Evolutionary conservation across 2,797 vertebrate species (phyloP), one percentile per base, ranked within the genome.

Genomic region (Heteromormyrus szaboi): DNA sequence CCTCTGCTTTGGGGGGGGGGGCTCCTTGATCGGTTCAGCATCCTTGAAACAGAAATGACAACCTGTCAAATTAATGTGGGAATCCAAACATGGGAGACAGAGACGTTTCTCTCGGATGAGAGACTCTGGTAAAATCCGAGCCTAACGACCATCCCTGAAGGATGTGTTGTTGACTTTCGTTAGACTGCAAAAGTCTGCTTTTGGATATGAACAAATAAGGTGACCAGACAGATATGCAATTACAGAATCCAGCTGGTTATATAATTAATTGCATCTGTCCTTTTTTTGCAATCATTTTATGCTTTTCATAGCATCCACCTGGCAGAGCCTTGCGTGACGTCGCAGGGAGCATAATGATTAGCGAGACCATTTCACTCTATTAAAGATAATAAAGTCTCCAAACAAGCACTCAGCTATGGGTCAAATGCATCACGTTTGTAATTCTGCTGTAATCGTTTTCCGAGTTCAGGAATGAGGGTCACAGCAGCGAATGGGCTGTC

Each of bases 361-460:
- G 56, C 19, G 46, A 56, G n/a, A 33, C 48, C 59, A 86, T 89
- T 86, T 86, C 44, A 9, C 22, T 72, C 48, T 5, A 86, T 89
- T 72, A 62, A 62, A n/a, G 8, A 22, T 65, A 65, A 87, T 62
- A 62, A 33, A 87, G 41, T 62, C 19, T 7, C 29, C 4, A 56
- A 86, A 86, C 85, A 86, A 41, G 50, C 53, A 86, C 29, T 56
- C 29, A 1, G 14, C 29, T 56, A 56, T 7, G 85, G 85, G 85
- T 62, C 41, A 87, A 65, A 87, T 87, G 29, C 59, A 68, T 68
- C 54, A 76, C 41, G 37, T 37, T 46, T 44, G 84, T 86, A 33
- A 62, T 89, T 65, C 84, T 50, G 62, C 19, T 37, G 19, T 41
- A 86, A 86, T 89, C 19, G 46, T 65, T 33, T 88, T 81, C 46